Evolutionary conservation across 2,797 vertebrate genomes (phyloP).

Genomic region (Sebastes iracundus): DNA sequence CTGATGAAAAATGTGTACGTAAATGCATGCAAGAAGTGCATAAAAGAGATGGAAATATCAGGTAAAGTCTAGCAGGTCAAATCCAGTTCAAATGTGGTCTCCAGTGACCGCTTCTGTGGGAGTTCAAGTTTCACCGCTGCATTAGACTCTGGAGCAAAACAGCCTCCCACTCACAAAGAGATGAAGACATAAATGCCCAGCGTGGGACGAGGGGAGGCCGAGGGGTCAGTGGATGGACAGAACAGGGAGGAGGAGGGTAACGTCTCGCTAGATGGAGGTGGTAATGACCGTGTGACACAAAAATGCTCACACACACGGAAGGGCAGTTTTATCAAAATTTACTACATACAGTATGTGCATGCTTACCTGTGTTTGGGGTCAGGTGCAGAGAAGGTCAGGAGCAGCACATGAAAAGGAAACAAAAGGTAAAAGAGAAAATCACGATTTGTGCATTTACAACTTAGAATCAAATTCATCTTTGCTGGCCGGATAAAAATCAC

Average conservation of each 20-base stretch:
- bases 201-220: conserved; percentile 28
- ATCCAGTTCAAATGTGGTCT: conserved; percentile 63
- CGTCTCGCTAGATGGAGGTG: conserved; percentile 32
- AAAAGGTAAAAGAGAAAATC: background rate
- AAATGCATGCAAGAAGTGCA: background rate
- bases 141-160: conserved; percentile 37
- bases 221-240: conserved; percentile 62
- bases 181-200: conserved; percentile 60
- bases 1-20: conserved; percentile 1
- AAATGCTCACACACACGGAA: background rate
- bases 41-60: conserved; percentile 28
- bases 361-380: background rate
- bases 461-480: background rate
- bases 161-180: conserved; percentile 61
- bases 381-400: background rate
- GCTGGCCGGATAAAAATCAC: background rate
- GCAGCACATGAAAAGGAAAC: background rate
- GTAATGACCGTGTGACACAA: conserved; percentile 57
- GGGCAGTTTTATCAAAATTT: background rate
- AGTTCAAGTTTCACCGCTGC: conserved; percentile 75
- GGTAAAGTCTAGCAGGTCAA: conserved; percentile 55
- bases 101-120: conserved; percentile 49
- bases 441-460: background rate
- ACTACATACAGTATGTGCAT: background rate
- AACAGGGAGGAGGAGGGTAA: conserved; percentile 28